Base-by-base conservation (phyloP, 2,113 vertebrate genomes). In the Oreochromis niloticus region DNA sequence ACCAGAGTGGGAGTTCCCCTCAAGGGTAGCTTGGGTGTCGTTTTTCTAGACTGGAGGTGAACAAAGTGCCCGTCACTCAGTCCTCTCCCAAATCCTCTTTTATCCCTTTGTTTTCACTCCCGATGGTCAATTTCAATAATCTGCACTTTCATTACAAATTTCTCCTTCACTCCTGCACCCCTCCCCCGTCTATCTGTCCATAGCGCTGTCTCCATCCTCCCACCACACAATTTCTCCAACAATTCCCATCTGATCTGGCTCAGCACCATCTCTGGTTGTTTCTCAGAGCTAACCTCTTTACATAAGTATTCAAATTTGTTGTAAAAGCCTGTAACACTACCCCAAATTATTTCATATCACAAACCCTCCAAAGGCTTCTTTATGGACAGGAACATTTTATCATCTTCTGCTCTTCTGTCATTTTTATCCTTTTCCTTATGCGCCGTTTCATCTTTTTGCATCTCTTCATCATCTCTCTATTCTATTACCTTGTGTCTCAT, bases 11-110 rank as follows among this genome's bases (percentile, higher is more conserved):
- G 91, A 92, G 87, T 94, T 94, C 81, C 90, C 88, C 86, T 92
- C 39, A 9, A 91, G 90, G 94, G 88, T 16, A 22, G 75, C 87
- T 55, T 14, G 54, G 90, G 91, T 95, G 91, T 95, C 90, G 22
- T 90, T 93, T 91, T 91, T 85, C 94, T 81, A 66, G 83, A 54
- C 84, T 81, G 59, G 12, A 82, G 56, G 71, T 68, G 81, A 93
- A 94, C 93, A 95, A 95, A 94, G 90, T 94, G 80, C 41, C 81
- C 34, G 87, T 94, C 94, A 89, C 54, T 93, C 89, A 91, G 59
- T 84, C 57, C 27, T 84, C 88, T 80, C 54, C 57, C 83, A 88
- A 93, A 88, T 93, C 89, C 92, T 87, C 90, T 61, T 84, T 73
- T 52, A 68, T 83, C 61, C 68, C 78, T 85, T 79, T 86, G 61